phyloP scores from a whole-genome alignment of 2,797 vertebrate species.

The Labeo calbasu region DNA sequence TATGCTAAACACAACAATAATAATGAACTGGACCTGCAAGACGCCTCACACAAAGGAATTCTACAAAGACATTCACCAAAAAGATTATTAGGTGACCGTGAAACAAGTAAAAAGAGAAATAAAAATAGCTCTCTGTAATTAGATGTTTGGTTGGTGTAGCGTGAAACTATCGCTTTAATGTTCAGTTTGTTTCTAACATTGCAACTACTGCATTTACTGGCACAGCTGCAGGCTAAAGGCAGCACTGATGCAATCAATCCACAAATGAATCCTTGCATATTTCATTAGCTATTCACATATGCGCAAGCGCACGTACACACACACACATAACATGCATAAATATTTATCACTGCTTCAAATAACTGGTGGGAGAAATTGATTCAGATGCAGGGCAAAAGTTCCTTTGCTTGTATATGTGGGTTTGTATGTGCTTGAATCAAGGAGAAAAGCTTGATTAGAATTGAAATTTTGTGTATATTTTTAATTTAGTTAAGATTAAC shows the following conservation, averaged over 20 bases:
- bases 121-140: neutral
- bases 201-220: neutral
- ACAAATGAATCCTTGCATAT: conserved; percentile 41
- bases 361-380: neutral
- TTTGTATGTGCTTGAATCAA: neutral
- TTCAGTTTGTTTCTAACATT: neutral
- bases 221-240: conserved; percentile 27
- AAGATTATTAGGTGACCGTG: neutral
- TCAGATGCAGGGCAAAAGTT: neutral
- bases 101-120: neutral
- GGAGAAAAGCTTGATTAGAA: neutral
- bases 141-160: conserved; percentile 1
- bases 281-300: conserved; percentile 28
- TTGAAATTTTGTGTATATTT: neutral
- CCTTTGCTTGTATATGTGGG: neutral
- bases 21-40: neutral
- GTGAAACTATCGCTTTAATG: conserved; percentile 12
- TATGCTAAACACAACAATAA: conserved; percentile 21
- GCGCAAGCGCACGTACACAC: neutral
- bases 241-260: conserved; percentile 22
- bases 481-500: neutral
- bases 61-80: neutral
- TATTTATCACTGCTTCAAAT: conserved; percentile 34
- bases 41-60: conserved; percentile 2
- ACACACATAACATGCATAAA: conserved; percentile 18